Evolutionary conservation across 2,888 invertebrate species (phyloP).

Genomic region (Watsonalla binaria): DNA sequence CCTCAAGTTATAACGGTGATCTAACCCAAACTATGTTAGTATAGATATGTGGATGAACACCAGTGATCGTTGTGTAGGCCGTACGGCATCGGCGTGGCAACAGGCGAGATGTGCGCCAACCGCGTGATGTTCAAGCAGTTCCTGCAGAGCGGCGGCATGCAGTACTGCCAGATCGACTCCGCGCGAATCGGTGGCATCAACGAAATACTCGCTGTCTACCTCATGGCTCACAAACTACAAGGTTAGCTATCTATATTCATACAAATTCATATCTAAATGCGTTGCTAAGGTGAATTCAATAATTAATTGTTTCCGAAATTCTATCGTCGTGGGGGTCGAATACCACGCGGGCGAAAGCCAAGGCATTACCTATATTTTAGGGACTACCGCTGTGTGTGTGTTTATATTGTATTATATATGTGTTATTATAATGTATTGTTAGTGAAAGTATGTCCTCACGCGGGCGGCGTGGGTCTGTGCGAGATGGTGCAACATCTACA

Average conservation of each 20-base stretch:
- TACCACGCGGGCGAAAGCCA: too few species aligned
- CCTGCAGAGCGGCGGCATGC: constrained; percentile 87
- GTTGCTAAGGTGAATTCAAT: too few species aligned
- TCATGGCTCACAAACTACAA: constrained; percentile 92
- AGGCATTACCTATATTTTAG: too few species aligned
- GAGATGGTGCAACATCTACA: constrained; percentile 96
- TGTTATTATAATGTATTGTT: constrained; percentile 20
- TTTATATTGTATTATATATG: too few species aligned
- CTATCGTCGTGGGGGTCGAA: too few species aligned
- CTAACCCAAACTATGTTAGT: too few species aligned
- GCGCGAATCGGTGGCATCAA: constrained; percentile 93
- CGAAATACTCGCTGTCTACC: constrained; percentile 90
- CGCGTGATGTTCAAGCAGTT: constrained; percentile 95
- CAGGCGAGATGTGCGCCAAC: constrained; percentile 95
- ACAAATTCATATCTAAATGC: not conserved
- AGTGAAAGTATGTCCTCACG: constrained; percentile 97
- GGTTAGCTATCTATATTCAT: constrained; percentile 64
- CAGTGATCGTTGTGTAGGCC: constrained; percentile 78
- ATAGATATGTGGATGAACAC: too few species aligned
- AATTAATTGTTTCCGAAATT: too few species aligned
- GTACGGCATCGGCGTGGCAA: constrained; percentile 90
- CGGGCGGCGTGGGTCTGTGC: constrained; percentile 95
- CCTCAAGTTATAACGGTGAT: too few species aligned
- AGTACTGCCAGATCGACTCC: constrained; percentile 94
- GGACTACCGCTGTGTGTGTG: too few species aligned